These are phyloP conservation scores for Coecobrya sp. DNA, from an alignment of 2,888 invertebrate genomes.

Conservation along the genomic window DNA sequence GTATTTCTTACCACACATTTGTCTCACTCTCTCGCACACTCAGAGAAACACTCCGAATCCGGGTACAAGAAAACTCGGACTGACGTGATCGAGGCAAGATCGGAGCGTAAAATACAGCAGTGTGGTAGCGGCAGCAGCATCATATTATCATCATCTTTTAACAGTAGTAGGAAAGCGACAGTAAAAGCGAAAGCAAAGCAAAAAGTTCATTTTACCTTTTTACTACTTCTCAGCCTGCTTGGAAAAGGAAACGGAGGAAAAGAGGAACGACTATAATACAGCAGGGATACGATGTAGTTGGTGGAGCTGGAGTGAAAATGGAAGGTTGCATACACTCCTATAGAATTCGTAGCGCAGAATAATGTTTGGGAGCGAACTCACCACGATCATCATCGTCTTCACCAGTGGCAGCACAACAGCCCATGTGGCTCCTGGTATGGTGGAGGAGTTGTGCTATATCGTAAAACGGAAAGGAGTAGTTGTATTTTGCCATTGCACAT, in stretches of 20 bases:
- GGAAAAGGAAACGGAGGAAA: slow-evolving; percentile 35
- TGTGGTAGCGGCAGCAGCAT: slow-evolving; percentile 27
- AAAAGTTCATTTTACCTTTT: slow-evolving; percentile 42
- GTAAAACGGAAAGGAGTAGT: slow-evolving; percentile 19
- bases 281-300: slow-evolving; percentile 20
- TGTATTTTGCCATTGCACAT: slow-evolving; percentile 45
- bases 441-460: slow-evolving; percentile 25
- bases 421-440: slow-evolving; percentile 34
- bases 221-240: slow-evolving; percentile 22
- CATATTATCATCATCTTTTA: slow-evolving; percentile 1
- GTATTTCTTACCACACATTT: not conserved
- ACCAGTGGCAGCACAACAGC: not conserved
- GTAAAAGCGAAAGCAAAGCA: slow-evolving; percentile 50
- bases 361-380: slow-evolving; percentile 20
- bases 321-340: not conserved
- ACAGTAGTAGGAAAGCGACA: not conserved
- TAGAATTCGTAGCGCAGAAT: not conserved
- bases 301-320: slow-evolving; percentile 13
- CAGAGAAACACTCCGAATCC: slow-evolving; percentile 68
- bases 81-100: slow-evolving; percentile 60
- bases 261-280: slow-evolving; percentile 13
- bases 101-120: slow-evolving; percentile 69
- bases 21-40: not conserved
- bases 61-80: slow-evolving; percentile 73
- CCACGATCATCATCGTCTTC: slow-evolving; percentile 42